Percentiles rank a stretch among this genome's conserved stretches.
phyloP scores from a whole-genome alignment of 1,140 invertebrate genomes.

The Semibalanus balanoides region DNA sequence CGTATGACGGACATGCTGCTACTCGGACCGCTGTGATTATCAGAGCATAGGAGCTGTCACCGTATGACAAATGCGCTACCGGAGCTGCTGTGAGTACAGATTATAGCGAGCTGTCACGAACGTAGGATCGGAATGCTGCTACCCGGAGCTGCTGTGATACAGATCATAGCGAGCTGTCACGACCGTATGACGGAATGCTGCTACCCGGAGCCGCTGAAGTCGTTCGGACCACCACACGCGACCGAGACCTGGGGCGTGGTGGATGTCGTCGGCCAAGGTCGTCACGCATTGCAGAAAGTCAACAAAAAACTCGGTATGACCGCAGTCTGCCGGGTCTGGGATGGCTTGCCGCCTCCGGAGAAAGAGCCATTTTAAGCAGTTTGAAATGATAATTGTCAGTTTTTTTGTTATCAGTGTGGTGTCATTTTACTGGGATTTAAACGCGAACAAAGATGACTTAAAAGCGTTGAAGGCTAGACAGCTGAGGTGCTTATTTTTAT shows the following conservation, averaged over 20 bases:
- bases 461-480: too few species aligned
- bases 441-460: too few species aligned
- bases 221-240: constrained; percentile 45
- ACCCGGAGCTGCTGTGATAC: constrained; percentile 43
- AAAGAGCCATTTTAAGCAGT: too few species aligned
- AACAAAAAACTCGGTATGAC: constrained; percentile 59
- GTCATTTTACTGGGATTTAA: too few species aligned
- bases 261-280: constrained; percentile 59
- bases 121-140: constrained; percentile 69
- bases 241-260: constrained; percentile 66
- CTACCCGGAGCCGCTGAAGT: constrained; percentile 51
- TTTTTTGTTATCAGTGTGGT: too few species aligned
- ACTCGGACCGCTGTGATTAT: too few species aligned
- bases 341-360: too few species aligned
- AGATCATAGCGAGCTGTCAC: constrained; percentile 48
- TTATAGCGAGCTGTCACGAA: constrained; percentile 56
- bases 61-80: too few species aligned
- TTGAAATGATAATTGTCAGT: too few species aligned
- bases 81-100: constrained; percentile 44
- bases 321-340: not conserved
- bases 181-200: constrained; percentile 72
- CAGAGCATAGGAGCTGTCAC: too few species aligned
- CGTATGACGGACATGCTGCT: too few species aligned
- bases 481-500: too few species aligned
- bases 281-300: constrained; percentile 60